phyloP scores from a whole-genome alignment of 2,888 invertebrate genomes.

The Rhabditoides inermis region DNA sequence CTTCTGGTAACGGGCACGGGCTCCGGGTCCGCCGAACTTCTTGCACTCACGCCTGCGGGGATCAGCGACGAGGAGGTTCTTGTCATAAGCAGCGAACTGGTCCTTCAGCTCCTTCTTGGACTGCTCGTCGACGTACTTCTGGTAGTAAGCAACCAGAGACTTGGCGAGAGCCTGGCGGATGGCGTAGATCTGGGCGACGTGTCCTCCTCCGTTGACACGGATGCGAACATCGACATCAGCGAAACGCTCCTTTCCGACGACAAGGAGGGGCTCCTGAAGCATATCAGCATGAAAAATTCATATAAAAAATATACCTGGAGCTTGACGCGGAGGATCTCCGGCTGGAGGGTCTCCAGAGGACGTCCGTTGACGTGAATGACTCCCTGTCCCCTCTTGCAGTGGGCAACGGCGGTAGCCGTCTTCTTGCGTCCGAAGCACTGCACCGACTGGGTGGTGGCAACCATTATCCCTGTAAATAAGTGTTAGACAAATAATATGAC shows the following conservation, averaged over 20 bases:
- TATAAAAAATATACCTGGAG: slow-evolving; percentile 34
- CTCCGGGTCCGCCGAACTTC: slow-evolving; percentile 99
- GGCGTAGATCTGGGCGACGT: slow-evolving; percentile 78
- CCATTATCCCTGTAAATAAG: slow-evolving; percentile 18
- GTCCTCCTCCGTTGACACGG: slow-evolving; percentile 94
- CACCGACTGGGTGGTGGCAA: slow-evolving; percentile 66
- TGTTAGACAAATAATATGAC: slow-evolving; percentile 3
- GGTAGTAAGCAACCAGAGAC: slow-evolving; percentile 63
- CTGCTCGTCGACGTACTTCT: slow-evolving; percentile 90
- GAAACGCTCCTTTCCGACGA: slow-evolving; percentile 73
- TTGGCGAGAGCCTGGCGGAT: slow-evolving; percentile 97
- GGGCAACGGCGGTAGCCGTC: slow-evolving; percentile 98
- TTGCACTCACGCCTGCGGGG: slow-evolving; percentile 98
- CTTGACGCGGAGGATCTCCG: slow-evolving; percentile 86
- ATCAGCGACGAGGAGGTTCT: slow-evolving; percentile 92
- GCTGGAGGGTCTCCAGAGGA: slow-evolving; percentile 88
- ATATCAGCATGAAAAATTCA: slow-evolving; percentile 1
- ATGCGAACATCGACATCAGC: slow-evolving; percentile 93
- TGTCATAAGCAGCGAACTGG: slow-evolving; percentile 91
- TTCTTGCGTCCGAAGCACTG: slow-evolving; percentile 98
- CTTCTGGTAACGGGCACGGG: slow-evolving; percentile 98
- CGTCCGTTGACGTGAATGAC: slow-evolving; percentile 80
- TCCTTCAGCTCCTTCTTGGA: slow-evolving; percentile 99
- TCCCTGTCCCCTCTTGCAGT: slow-evolving; percentile 91
- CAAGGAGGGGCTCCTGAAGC: slow-evolving; percentile 56